Conservation (phyloP, 2,113 vertebrate species). For the Alces alces region DNA sequence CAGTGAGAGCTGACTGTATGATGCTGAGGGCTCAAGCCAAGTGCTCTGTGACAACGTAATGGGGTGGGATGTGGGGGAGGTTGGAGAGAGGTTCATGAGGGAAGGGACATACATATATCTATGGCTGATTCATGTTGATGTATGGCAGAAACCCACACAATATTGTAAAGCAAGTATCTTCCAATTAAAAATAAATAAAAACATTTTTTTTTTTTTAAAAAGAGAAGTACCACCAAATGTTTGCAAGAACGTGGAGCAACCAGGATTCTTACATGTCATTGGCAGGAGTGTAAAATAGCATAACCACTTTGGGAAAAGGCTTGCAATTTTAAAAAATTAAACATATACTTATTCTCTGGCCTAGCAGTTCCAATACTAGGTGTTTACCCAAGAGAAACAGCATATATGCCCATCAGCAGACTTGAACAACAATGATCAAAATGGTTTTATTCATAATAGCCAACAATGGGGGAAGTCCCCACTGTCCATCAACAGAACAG, state of each 20-base stretch:
- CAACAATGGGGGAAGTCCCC: background rate
- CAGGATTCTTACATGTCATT: background rate
- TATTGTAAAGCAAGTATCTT: background rate
- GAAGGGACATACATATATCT: accelerated
- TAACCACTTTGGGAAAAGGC: background rate
- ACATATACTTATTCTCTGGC: background rate
- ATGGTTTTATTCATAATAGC: background rate
- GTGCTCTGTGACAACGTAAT: background rate
- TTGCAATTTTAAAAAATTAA: background rate
- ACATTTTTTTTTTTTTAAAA: background rate
- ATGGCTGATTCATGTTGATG: accelerated
- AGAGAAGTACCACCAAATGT: no score
- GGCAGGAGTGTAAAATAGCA: background rate
- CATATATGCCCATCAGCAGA: background rate
- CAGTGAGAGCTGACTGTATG: background rate
- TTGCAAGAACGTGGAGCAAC: no score
- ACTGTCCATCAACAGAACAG: background rate
- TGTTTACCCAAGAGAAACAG: background rate
- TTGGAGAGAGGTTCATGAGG: background rate
- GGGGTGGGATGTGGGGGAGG: background rate
- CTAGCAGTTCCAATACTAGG: no score
- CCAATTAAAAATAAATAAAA: background rate
- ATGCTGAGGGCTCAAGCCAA: background rate
- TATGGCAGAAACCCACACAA: background rate
- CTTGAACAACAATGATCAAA: background rate